phyloP scores from a whole-genome alignment of 2,113 vertebrate species.

The Siphamia tubifer region DNA sequence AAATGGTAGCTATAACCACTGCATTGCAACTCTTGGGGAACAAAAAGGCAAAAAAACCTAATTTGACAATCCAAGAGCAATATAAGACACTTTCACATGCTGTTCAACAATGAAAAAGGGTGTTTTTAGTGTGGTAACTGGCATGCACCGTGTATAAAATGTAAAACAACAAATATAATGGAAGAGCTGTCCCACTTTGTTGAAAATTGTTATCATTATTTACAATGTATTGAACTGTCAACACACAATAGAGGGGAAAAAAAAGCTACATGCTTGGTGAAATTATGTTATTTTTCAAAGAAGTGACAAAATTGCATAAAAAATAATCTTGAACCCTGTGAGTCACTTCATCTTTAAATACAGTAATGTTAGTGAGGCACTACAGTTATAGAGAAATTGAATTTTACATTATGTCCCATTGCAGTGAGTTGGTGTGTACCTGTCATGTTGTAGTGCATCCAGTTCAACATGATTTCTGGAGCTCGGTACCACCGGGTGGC shows the following conservation, averaged over 20 bases:
- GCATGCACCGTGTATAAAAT: background rate
- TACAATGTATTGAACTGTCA: background rate
- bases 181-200: conserved; percentile 23
- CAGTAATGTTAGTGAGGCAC: background rate
- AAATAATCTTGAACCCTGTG: background rate
- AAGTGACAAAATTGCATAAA: too few species aligned
- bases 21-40: too few species aligned
- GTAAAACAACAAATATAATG: background rate
- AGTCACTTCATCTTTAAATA: background rate
- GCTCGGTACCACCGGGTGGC: conserved; percentile 97
- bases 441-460: conserved; percentile 99
- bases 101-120: too few species aligned
- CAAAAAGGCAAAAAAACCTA: too few species aligned
- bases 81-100: too few species aligned
- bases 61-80: too few species aligned
- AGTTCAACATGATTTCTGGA: conserved; percentile 98
- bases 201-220: conserved; percentile 2
- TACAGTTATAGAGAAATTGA: background rate
- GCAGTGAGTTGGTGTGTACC: conserved; percentile 70
- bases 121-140: too few species aligned
- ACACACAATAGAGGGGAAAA: background rate
- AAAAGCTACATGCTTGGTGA: background rate
- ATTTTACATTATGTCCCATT: background rate
- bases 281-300: background rate
- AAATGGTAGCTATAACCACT: too few species aligned